phyloP scores from a whole-genome alignment of 1,140 invertebrate species.

The Conus betulinus region DNA sequence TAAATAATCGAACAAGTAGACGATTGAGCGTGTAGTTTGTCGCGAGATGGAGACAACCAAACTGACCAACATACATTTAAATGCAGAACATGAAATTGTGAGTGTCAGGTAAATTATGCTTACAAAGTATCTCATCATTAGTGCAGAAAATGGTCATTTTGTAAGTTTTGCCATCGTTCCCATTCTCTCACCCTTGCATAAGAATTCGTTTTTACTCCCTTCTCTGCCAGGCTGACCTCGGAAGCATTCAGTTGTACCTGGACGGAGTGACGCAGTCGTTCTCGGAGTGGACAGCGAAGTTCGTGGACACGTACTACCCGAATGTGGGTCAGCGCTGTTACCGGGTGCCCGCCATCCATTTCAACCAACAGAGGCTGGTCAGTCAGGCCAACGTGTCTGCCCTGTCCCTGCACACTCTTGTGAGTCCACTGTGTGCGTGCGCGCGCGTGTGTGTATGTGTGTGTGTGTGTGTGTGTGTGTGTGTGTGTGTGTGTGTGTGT shows the following conservation, averaged over 20 bases:
- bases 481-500: slow-evolving; percentile 5
- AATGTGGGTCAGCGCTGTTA: slow-evolving; percentile 16
- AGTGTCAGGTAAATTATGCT: too few species aligned
- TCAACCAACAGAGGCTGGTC: slow-evolving; percentile 19
- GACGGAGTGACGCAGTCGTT: slow-evolving; percentile 33
- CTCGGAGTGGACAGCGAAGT: slow-evolving; percentile 1
- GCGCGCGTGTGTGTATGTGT: neutral
- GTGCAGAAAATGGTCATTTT: too few species aligned
- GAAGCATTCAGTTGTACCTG: slow-evolving; percentile 3
- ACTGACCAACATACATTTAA: too few species aligned
- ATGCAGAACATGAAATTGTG: too few species aligned
- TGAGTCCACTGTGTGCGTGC: neutral
- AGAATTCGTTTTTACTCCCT: neutral
- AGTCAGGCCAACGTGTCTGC: neutral
- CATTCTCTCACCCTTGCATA: too few species aligned
- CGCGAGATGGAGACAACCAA: too few species aligned
- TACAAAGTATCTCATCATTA: too few species aligned
- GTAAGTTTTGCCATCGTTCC: too few species aligned
- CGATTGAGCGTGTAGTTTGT: too few species aligned
- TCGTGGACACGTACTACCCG: slow-evolving; percentile 16
- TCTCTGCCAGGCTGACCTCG: neutral
- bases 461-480: slow-evolving; percentile 26
- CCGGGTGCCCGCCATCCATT: slow-evolving; percentile 23
- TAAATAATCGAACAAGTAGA: too few species aligned
- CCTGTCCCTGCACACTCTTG: neutral